A percentile compares a stretch with the other conserved stretches of the same genome.
Conservation (phyloP, 2,888 invertebrate genomes). For the Amblyjoppa fuscipennis region DNA sequence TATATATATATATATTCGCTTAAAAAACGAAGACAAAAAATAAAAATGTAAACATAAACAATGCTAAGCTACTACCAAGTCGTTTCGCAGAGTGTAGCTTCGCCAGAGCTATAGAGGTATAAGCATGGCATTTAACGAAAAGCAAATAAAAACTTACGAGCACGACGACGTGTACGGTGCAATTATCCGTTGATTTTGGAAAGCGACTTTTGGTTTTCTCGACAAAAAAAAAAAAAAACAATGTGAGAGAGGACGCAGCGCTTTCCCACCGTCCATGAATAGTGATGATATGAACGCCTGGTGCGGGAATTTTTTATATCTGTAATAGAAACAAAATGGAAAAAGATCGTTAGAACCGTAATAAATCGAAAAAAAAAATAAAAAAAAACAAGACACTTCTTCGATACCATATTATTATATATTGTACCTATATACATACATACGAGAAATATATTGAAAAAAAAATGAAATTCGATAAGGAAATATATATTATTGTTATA, state of each 20-base stretch:
- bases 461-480: conserved; percentile 22
- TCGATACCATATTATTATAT: conserved; percentile 47
- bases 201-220: conserved; percentile 44
- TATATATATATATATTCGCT: conserved; percentile 1
- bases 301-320: conserved; percentile 63
- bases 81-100: conserved; percentile 10
- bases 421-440: conserved; percentile 31
- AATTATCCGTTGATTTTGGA: conserved; percentile 35
- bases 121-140: not conserved
- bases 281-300: conserved; percentile 66
- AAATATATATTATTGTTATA: conserved; percentile 46
- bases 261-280: conserved; percentile 66
- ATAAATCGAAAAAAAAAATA: conserved; percentile 2
- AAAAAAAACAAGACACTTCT: conserved; percentile 16
- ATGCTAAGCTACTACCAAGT: conserved; percentile 19
- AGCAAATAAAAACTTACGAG: not conserved
- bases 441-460: conserved; percentile 18
- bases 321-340: conserved; percentile 28
- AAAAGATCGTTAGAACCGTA: conserved; percentile 24
- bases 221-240: not conserved
- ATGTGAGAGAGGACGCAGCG: conserved; percentile 40
- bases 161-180: conserved; percentile 34
- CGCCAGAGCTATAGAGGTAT: not conserved
- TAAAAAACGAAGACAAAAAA: not conserved
- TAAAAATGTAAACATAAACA: not conserved